Conservation (phyloP, 2,888 invertebrate species). For the Esperia sulphurella region DNA sequence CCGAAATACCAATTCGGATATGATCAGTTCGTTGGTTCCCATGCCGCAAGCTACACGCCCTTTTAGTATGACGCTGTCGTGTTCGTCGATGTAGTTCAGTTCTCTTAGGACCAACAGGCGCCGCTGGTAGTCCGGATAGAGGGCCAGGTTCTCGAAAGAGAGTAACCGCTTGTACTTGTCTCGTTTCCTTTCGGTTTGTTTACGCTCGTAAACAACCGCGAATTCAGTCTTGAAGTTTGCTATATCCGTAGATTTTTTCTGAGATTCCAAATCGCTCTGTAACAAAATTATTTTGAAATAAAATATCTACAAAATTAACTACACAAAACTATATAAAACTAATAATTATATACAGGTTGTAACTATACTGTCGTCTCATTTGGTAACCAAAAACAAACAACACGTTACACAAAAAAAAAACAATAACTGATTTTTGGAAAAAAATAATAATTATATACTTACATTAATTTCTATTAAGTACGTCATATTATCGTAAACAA, state of each 20-base stretch:
- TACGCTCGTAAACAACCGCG: slow-evolving; percentile 85
- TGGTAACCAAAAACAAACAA: too few species aligned
- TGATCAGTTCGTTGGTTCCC: slow-evolving; percentile 89
- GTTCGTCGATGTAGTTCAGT: slow-evolving; percentile 82
- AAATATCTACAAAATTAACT: neutral
- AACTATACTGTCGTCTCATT: too few species aligned
- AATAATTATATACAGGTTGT: too few species aligned
- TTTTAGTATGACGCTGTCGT: slow-evolving; percentile 68
- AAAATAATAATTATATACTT: too few species aligned
- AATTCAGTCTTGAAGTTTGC: slow-evolving; percentile 91
- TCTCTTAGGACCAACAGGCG: slow-evolving; percentile 86
- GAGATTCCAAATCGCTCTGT: slow-evolving; percentile 63
- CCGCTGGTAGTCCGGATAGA: slow-evolving; percentile 94
- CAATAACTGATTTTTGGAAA: too few species aligned
- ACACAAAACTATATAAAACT: too few species aligned
- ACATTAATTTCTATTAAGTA: too few species aligned
- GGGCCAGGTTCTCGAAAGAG: slow-evolving; percentile 90
- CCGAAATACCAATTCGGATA: slow-evolving; percentile 95
- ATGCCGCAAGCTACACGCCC: slow-evolving; percentile 69
- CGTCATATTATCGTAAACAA: too few species aligned
- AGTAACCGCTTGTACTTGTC: slow-evolving; percentile 85
- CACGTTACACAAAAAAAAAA: too few species aligned
- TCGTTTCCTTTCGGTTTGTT: slow-evolving; percentile 83
- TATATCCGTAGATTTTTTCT: slow-evolving; percentile 84
- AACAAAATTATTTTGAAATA: slow-evolving; percentile 17